phyloP scores from a whole-genome alignment of 2,797 vertebrate species.

The Pachyuromys duprasi region DNA sequence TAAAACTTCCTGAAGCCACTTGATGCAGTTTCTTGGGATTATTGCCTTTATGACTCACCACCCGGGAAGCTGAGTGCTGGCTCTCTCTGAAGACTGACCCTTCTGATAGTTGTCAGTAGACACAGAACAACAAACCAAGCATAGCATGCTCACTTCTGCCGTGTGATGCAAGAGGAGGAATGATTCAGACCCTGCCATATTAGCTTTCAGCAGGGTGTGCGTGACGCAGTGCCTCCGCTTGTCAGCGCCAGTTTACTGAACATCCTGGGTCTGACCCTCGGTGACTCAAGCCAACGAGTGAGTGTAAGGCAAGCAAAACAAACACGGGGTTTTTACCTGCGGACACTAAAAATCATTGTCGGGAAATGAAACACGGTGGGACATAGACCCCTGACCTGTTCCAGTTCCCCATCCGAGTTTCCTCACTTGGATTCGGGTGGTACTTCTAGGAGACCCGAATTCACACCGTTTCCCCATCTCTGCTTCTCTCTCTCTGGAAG shows the following conservation, averaged over 20 bases:
- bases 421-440: neutral
- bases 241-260: constrained; percentile 80
- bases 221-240: constrained; percentile 57
- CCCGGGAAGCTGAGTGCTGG: constrained; percentile 34
- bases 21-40: neutral
- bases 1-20: constrained; percentile 41
- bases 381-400: neutral
- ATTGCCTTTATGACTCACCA: constrained; percentile 58
- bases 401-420: neutral
- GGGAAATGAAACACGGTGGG: neutral
- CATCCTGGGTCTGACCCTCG: constrained; percentile 66
- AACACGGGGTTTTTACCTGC: constrained; percentile 41
- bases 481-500: neutral
- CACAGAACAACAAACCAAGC: constrained; percentile 61
- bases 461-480: neutral
- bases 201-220: constrained; percentile 42
- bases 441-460: neutral
- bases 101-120: constrained; percentile 9
- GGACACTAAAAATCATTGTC: neutral
- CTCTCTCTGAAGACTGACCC: constrained; percentile 76
- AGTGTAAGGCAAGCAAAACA: neutral
- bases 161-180: constrained; percentile 31
- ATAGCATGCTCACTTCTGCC: constrained; percentile 59
- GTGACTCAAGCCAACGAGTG: constrained; percentile 45
- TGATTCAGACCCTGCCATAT: constrained; percentile 74